These are phyloP conservation scores for Alcis repandata DNA, from an alignment of 2,888 invertebrate genomes.

Conservation along the genomic window DNA sequence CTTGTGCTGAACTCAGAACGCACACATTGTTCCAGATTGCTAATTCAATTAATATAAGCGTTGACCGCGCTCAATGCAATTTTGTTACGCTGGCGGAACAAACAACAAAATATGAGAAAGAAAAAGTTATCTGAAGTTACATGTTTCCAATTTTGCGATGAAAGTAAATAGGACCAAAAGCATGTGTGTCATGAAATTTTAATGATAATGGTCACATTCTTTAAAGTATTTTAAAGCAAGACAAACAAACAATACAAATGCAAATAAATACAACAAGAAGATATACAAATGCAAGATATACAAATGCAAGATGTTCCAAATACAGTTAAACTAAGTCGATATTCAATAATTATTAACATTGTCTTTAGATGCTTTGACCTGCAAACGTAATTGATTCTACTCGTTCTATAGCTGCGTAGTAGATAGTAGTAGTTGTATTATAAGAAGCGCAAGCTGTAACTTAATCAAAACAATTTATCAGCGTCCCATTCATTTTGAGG, in stretches of 20 bases:
- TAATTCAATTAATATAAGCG: slow-evolving; percentile 46
- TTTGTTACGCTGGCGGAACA: slow-evolving; percentile 39
- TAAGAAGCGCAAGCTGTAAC: slow-evolving; percentile 42
- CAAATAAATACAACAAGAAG: no score
- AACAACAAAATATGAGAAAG: slow-evolving; percentile 44
- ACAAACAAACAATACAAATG: no score
- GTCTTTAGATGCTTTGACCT: not conserved
- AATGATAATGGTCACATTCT: no score
- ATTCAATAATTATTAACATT: no score
- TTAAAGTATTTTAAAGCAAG: no score
- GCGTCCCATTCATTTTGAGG: slow-evolving; percentile 58
- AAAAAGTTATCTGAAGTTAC: slow-evolving; percentile 42
- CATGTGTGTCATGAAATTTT: no score
- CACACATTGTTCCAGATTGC: slow-evolving; percentile 50
- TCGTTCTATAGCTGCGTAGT: not conserved
- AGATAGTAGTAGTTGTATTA: slow-evolving; percentile 32
- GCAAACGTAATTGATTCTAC: not conserved
- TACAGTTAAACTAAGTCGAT: no score
- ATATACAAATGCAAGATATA: no score
- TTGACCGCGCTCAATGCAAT: slow-evolving; percentile 41
- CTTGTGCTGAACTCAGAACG: slow-evolving; percentile 40
- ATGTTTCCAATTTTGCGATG: slow-evolving; percentile 42
- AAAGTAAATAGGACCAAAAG: no score
- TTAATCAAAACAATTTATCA: slow-evolving; percentile 70
- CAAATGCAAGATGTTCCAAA: no score